Conservation (phyloP, 2,888 invertebrate species). For the Ctenicera cuprea region DNA sequence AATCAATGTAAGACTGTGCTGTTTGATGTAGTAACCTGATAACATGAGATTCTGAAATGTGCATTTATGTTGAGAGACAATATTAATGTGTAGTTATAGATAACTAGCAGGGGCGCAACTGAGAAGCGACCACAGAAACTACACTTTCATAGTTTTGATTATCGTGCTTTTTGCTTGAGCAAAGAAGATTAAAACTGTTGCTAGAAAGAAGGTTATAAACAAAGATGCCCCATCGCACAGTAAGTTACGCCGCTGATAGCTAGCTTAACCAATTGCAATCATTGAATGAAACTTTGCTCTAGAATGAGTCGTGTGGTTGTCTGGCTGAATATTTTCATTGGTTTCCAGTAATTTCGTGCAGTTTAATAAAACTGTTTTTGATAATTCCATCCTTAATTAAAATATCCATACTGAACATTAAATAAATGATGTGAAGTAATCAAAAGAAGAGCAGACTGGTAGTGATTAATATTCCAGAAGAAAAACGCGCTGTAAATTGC, state of each 20-base stretch:
- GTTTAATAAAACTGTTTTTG: not conserved
- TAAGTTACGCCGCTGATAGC: no score
- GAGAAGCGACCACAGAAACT: no score
- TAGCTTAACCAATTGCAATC: no score
- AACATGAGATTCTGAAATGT: constrained; percentile 24
- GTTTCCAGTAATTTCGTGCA: constrained; percentile 4
- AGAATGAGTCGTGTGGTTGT: not conserved
- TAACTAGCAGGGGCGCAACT: not conserved
- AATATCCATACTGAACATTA: no score
- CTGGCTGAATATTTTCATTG: not conserved
- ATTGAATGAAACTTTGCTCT: constrained; percentile 2
- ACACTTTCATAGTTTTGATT: no score
- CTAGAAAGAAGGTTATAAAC: no score
- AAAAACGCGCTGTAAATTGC: constrained; percentile 16
- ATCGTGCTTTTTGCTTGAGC: no score
- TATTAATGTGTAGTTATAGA: constrained; percentile 21
- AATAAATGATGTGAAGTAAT: no score
- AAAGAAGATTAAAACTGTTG: no score
- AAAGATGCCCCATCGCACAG: not conserved
- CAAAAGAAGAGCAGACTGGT: not conserved
- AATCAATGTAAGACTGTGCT: constrained; percentile 58
- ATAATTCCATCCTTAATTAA: not conserved
- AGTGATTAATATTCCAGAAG: not conserved
- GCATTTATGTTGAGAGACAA: constrained; percentile 42
- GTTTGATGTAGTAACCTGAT: constrained; percentile 52